Percentiles rank a stretch among this genome's conserved stretches.
Conservation (phyloP, 1,140 invertebrate species). For the Penaeus japonicus region DNA sequence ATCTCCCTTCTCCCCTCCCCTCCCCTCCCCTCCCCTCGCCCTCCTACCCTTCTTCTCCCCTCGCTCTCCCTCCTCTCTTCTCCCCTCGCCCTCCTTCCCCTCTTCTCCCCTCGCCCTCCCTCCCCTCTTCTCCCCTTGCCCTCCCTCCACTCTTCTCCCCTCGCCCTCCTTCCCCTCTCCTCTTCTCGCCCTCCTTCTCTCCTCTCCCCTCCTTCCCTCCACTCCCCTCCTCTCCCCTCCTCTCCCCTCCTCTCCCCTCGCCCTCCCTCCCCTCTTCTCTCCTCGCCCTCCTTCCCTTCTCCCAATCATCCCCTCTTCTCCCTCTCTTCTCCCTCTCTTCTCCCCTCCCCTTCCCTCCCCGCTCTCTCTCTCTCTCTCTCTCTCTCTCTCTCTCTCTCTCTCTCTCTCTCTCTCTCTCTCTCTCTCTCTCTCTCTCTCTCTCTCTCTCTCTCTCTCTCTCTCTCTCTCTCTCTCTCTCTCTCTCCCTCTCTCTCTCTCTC, state of each 20-base stretch:
- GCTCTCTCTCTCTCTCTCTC: not conserved
- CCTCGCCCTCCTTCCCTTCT: not conserved
- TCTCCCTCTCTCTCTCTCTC: conserved; percentile 18
- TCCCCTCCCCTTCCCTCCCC: too few species aligned
- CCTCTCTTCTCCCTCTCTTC: not conserved
- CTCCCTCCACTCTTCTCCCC: too few species aligned
- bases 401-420: not conserved
- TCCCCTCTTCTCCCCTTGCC: not conserved
- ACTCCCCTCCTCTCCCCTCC: not conserved
- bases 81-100: not conserved
- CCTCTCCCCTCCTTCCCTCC: not conserved
- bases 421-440: not conserved
- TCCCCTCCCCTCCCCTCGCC: not conserved
- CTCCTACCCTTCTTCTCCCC: not conserved
- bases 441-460: conserved; percentile 20
- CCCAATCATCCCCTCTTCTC: too few species aligned
- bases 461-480: conserved; percentile 9
- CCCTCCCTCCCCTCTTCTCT: not conserved
- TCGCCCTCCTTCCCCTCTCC: not conserved
- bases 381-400: not conserved
- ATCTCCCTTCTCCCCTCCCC: not conserved
- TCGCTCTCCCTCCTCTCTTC: conserved; percentile 22
- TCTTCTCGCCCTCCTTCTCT: not conserved
- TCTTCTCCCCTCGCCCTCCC: not conserved
- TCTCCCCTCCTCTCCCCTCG: not conserved